Percentiles rank a stretch among this genome's conserved stretches.
Conservation (phyloP, 2,888 invertebrate genomes). For the Lasioglossum villosulum region DNA sequence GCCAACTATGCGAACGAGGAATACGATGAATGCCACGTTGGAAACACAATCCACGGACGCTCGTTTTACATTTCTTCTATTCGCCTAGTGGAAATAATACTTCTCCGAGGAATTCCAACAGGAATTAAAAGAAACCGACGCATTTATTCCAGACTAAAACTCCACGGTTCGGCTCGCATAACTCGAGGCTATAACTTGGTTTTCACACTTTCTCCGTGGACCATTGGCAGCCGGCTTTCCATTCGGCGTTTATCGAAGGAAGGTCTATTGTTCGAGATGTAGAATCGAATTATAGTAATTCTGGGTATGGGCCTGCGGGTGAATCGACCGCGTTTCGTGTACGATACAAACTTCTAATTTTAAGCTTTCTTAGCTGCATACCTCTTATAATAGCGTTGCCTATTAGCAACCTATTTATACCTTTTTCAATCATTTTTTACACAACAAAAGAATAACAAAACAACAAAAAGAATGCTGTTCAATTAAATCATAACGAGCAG, state of each 20-base stretch:
- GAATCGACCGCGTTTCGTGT: neutral
- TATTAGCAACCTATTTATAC: neutral
- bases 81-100: constrained; percentile 9
- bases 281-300: neutral
- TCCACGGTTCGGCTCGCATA: neutral
- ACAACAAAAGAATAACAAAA: no score
- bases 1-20: neutral
- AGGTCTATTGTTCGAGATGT: neutral
- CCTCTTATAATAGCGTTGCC: neutral
- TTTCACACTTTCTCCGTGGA: constrained; percentile 21
- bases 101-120: constrained; percentile 10
- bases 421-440: no score
- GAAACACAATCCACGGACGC: neutral
- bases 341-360: neutral
- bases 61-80: constrained; percentile 12
- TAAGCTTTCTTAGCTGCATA: neutral
- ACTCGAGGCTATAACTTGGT: constrained; percentile 15
- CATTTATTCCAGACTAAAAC: constrained; percentile 1
- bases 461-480: neutral
- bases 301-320: neutral
- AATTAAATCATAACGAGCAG: neutral
- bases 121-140: constrained; percentile 20
- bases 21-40: neutral
- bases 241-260: neutral
- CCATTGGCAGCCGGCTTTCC: constrained; percentile 9